Conservation (phyloP, 2,113 vertebrate species). For the Nestor notabilis region DNA sequence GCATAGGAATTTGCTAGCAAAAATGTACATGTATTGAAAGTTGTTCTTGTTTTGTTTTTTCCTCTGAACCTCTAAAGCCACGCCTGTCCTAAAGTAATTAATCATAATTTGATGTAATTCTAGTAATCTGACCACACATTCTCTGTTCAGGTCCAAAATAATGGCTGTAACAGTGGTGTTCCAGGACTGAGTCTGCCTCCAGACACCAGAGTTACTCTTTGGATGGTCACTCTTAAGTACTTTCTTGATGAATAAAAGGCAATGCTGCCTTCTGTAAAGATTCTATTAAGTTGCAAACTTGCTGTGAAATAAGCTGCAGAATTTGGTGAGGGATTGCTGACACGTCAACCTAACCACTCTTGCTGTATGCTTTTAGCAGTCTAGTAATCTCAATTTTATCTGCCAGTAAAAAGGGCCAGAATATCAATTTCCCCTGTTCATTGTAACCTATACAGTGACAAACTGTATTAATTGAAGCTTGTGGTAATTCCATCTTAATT, state of each 20-base stretch:
- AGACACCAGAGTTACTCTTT: not conserved
- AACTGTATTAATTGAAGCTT: not conserved
- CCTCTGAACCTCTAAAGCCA: conserved; percentile 41
- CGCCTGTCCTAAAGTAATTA: not conserved
- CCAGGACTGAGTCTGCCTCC: not conserved
- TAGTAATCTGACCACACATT: not conserved
- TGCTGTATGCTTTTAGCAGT: not conserved
- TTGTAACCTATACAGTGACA: not conserved
- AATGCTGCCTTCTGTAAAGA: not conserved
- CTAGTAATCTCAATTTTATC: not conserved
- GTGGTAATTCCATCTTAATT: not conserved
- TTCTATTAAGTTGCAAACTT: not conserved
- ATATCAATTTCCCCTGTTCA: not conserved
- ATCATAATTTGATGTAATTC: not conserved
- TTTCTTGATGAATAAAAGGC: not conserved
- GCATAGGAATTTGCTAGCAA: conserved; percentile 72
- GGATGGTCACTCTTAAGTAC: not conserved
- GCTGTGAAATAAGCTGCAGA: conserved; percentile 19
- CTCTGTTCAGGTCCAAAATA: not conserved
- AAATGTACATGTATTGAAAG: conserved; percentile 62
- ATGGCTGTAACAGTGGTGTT: not conserved
- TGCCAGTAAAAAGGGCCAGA: not conserved
- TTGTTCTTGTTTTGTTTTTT: not conserved
- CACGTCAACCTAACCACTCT: not conserved
- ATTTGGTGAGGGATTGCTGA: not conserved